These are phyloP conservation scores for Pogonocichla stellata DNA, from an alignment of 2,113 vertebrate genomes.

Conservation along the genomic window DNA sequence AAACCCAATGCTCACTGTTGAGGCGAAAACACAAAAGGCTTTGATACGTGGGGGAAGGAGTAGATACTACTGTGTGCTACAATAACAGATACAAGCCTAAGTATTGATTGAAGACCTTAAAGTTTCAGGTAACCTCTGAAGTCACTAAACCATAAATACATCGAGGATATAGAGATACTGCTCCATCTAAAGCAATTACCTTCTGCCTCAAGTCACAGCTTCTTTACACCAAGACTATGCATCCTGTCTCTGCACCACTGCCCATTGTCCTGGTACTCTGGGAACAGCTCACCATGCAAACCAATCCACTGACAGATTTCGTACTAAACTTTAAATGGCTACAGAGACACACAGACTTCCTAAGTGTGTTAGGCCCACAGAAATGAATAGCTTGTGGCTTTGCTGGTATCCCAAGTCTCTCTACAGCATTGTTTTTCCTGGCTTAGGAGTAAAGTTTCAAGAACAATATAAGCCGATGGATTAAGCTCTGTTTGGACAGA, in stretches of 20 bases:
- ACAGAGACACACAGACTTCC: background rate
- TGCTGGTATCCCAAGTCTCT: background rate
- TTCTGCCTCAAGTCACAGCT: background rate
- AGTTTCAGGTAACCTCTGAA: background rate
- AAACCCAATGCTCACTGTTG: background rate
- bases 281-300: background rate
- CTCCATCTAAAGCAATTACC: background rate
- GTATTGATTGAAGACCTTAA: background rate
- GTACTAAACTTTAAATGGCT: background rate
- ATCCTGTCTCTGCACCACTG: background rate
- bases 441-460: constrained; percentile 13
- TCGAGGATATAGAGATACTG: background rate
- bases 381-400: constrained; percentile 37
- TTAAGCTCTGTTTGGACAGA: background rate
- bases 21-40: background rate
- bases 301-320: background rate
- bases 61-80: background rate
- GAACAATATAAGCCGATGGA: background rate
- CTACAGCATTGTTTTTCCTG: constrained; percentile 16
- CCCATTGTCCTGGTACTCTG: background rate
- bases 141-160: background rate
- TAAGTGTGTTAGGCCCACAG: background rate
- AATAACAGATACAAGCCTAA: background rate
- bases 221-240: background rate
- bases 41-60: background rate